These are phyloP conservation scores for Antechinus stuartii DNA, from an alignment of 2,113 vertebrate species.

Conservation along the genomic window DNA sequence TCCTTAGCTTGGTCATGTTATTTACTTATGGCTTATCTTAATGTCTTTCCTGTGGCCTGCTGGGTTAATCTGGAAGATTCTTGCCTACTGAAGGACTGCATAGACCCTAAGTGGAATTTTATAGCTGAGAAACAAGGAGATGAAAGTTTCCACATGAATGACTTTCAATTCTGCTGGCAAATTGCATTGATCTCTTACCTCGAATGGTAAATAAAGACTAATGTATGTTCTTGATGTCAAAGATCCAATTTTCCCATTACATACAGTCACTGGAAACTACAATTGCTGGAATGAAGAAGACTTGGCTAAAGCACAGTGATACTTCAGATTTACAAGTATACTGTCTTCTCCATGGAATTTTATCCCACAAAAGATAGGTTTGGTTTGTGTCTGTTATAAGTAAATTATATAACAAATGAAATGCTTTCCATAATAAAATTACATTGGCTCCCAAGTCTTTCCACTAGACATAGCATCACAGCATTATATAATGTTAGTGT, in stretches of 20 bases:
- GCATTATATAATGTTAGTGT: background rate
- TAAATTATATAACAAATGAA: background rate
- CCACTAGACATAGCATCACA: background rate
- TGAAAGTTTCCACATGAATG: background rate
- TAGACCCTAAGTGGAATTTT: background rate
- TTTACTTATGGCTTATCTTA: background rate
- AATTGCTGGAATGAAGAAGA: slow-evolving; percentile 20
- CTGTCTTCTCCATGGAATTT: background rate
- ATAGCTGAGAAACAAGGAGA: background rate
- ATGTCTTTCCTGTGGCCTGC: background rate
- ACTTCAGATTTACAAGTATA: slow-evolving; percentile 6
- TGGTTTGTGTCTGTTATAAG: background rate
- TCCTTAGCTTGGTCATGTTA: background rate
- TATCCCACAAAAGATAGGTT: slow-evolving; percentile 28
- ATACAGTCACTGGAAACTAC: slow-evolving; percentile 4
- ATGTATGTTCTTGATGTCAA: background rate
- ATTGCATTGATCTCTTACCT: background rate
- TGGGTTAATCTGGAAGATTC: background rate
- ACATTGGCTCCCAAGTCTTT: slow-evolving; percentile 30
- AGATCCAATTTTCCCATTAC: background rate
- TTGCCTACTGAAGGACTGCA: background rate
- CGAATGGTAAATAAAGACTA: background rate
- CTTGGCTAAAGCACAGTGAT: slow-evolving; percentile 24
- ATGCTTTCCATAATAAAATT: background rate
- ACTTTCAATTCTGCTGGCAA: background rate